Conservation (phyloP, 2,888 invertebrate genomes). For the Temnothorax ravouxi region DNA sequence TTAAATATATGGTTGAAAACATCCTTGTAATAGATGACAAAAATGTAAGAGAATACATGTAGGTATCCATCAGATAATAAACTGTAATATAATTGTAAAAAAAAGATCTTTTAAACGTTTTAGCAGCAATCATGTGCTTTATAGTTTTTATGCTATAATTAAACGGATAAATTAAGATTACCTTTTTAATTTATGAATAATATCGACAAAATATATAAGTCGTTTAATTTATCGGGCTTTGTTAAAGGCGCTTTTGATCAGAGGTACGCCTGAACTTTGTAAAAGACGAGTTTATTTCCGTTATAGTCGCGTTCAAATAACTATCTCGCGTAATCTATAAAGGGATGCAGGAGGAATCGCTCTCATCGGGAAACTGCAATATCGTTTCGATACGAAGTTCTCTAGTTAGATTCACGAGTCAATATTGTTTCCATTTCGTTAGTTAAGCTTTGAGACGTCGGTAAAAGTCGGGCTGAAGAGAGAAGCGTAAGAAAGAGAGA, state of each 20-base stretch:
- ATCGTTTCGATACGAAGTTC: constrained; percentile 51
- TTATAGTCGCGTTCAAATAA: constrained; percentile 16
- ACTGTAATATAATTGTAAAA: too few species aligned
- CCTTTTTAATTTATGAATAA: not conserved
- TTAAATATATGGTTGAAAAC: too few species aligned
- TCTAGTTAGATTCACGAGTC: constrained; percentile 52
- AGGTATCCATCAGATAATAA: too few species aligned
- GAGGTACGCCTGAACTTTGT: not conserved
- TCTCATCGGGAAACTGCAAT: constrained; percentile 41
- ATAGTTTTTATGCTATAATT: too few species aligned
- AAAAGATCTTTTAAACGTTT: too few species aligned
- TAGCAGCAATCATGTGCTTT: too few species aligned
- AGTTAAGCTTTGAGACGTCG: constrained; percentile 49
- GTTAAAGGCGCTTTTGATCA: not conserved
- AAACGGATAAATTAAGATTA: not conserved
- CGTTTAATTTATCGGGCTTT: not conserved
- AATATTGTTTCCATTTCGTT: constrained; percentile 57
- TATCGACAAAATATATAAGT: not conserved
- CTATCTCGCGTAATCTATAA: constrained; percentile 39
- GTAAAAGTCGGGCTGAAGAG: constrained; percentile 16
- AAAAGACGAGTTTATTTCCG: not conserved
- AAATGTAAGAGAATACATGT: too few species aligned
- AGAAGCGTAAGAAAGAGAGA: not conserved
- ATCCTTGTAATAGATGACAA: too few species aligned
- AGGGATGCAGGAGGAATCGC: constrained; percentile 20